phyloP scores from a whole-genome alignment of 2,113 vertebrate species.

The Amphiprion percula region DNA sequence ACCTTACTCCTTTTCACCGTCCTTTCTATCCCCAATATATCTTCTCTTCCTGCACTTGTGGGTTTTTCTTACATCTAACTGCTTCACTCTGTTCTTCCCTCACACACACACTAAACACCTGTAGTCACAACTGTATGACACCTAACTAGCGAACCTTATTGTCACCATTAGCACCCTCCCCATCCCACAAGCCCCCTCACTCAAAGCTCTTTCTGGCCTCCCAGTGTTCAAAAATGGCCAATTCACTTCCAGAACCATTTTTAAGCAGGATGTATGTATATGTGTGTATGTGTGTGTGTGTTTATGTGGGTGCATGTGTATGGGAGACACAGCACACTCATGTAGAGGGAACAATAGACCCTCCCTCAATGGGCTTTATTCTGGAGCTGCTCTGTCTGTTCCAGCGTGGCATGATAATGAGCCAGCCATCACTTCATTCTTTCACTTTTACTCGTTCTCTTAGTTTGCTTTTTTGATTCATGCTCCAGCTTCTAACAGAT shows the following conservation, averaged over 20 bases:
- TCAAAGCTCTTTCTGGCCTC: slow-evolving; percentile 58
- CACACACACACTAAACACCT: slow-evolving; percentile 19
- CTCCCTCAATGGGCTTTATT: slow-evolving; percentile 80
- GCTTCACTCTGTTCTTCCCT: slow-evolving; percentile 23
- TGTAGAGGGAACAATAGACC: slow-evolving; percentile 74
- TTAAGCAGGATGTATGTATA: slow-evolving; percentile 37
- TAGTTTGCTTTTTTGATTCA: slow-evolving; percentile 38
- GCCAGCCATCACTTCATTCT: slow-evolving; percentile 43
- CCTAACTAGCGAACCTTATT: slow-evolving; percentile 48
- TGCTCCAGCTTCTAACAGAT: slow-evolving; percentile 24
- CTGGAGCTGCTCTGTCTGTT: slow-evolving; percentile 78
- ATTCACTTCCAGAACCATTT: slow-evolving; percentile 74
- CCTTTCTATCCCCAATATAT: background rate
- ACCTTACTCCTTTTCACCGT: background rate
- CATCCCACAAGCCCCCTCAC: slow-evolving; percentile 16
- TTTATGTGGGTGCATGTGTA: slow-evolving; percentile 27
- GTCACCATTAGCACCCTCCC: slow-evolving; percentile 22
- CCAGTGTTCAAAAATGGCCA: slow-evolving; percentile 52
- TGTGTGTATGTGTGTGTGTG: slow-evolving; percentile 28
- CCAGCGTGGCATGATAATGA: slow-evolving; percentile 66
- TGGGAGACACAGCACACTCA: slow-evolving; percentile 50
- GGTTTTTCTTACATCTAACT: slow-evolving; percentile 10
- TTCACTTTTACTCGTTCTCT: slow-evolving; percentile 43
- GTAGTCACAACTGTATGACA: slow-evolving; percentile 35
- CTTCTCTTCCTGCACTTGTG: background rate